phyloP scores from a whole-genome alignment of 2,113 vertebrate genomes.

The Oreochromis aureus region DNA sequence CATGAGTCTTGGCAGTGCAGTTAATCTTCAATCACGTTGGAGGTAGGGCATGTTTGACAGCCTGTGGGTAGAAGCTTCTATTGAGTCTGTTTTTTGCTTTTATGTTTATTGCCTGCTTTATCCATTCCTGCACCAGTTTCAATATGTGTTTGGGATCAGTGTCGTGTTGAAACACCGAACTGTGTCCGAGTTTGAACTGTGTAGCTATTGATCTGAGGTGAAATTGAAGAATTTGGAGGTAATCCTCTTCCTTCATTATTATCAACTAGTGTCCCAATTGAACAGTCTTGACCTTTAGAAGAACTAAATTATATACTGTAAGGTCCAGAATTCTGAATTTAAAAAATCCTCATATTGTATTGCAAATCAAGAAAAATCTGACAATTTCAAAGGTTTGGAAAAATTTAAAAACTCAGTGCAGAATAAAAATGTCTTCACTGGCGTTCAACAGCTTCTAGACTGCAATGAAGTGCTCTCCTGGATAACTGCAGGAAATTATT shows the following conservation, averaged over 20 bases:
- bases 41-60: neutral
- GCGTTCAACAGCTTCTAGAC: neutral
- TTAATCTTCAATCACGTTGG: neutral
- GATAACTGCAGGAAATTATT: neutral
- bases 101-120: neutral
- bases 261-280: neutral
- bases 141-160: neutral
- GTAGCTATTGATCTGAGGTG: neutral
- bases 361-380: neutral
- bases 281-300: neutral
- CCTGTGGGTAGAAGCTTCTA: neutral
- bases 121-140: neutral
- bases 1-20: neutral
- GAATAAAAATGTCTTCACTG: neutral
- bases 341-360: neutral
- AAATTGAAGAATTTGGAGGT: neutral
- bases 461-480: neutral
- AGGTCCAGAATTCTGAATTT: neutral
- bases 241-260: neutral
- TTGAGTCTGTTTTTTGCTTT: neutral
- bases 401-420: neutral
- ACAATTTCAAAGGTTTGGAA: neutral
- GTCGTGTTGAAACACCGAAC: neutral
- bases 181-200: neutral
- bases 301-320: rapidly evolving